These are phyloP conservation scores for Tychaedon coryphoeus DNA, from an alignment of 2,113 vertebrate genomes.

Conservation along the genomic window DNA sequence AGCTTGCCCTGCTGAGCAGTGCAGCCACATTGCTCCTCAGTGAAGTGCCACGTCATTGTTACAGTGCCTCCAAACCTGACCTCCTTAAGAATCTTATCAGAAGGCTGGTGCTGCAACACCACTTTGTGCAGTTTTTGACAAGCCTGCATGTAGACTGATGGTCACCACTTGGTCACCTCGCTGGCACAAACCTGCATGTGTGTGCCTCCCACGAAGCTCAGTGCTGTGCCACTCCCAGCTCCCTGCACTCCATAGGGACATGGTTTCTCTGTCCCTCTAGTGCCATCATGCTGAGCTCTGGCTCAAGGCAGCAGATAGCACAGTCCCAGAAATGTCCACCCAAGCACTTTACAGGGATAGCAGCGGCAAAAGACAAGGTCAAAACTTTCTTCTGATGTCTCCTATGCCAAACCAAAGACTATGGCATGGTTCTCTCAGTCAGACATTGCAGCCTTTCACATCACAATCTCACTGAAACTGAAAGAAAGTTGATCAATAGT, in stretches of 20 bases:
- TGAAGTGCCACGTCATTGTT: fast-evolving
- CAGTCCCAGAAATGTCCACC: neutral
- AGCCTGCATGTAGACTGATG: fast-evolving
- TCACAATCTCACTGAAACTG: neutral
- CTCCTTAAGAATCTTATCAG: neutral
- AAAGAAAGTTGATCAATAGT: neutral
- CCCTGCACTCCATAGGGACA: neutral
- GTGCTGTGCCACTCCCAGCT: neutral
- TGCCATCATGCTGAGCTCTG: neutral
- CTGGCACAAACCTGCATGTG: neutral
- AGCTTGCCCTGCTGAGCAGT: neutral
- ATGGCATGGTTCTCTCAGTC: neutral
- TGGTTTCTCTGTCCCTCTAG: neutral
- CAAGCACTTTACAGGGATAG: neutral
- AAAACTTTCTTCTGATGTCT: neutral
- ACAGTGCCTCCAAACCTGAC: neutral
- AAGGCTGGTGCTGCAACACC: neutral
- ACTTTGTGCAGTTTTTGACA: neutral
- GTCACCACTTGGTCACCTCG: neutral
- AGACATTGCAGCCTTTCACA: neutral
- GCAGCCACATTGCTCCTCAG: neutral
- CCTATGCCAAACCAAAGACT: neutral
- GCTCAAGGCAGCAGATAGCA: neutral
- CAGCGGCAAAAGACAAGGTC: neutral
- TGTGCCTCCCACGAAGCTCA: neutral